Conservation (phyloP, 2,113 vertebrate species). For the Meleagris gallopavo region DNA sequence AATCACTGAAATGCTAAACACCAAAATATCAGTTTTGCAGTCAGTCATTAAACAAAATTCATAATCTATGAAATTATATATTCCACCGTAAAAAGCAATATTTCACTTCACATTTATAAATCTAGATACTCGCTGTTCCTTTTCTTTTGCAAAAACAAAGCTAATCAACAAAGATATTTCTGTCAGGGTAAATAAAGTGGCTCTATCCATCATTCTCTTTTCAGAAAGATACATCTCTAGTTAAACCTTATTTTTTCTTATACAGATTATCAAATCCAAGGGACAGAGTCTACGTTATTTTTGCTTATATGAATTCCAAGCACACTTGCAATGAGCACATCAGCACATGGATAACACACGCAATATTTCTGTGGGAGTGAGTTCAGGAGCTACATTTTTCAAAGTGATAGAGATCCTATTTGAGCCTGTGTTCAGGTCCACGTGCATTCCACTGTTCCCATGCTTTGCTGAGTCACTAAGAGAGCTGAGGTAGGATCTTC, state of each 20-base stretch:
- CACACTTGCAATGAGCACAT: background rate
- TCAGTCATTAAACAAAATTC: conserved; percentile 63
- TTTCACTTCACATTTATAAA: conserved; percentile 34
- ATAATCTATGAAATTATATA: conserved; percentile 61
- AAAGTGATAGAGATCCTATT: background rate
- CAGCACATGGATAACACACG: background rate
- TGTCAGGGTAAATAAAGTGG: conserved; percentile 48
- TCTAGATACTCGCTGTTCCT: conserved; percentile 7
- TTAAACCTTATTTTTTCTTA: conserved; percentile 66
- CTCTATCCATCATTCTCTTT: conserved; percentile 51
- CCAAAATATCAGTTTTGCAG: conserved; percentile 57
- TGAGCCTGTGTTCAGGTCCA: background rate
- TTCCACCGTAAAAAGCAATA: conserved; percentile 53
- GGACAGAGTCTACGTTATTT: background rate
- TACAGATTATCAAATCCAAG: conserved; percentile 18
- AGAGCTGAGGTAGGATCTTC: background rate
- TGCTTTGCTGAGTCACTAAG: background rate
- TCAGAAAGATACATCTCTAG: conserved; percentile 39
- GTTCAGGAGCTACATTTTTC: background rate
- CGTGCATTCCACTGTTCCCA: background rate
- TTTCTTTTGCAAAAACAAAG: conserved; percentile 30
- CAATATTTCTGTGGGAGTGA: background rate
- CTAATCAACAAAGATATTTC: conserved; percentile 46
- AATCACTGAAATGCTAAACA: conserved; percentile 55
- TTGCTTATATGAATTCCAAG: background rate